Percentiles rank a stretch among this genome's conserved stretches.
These are phyloP conservation scores for Diaperis boleti DNA, from an alignment of 2,888 invertebrate genomes.

Conservation along the genomic window DNA sequence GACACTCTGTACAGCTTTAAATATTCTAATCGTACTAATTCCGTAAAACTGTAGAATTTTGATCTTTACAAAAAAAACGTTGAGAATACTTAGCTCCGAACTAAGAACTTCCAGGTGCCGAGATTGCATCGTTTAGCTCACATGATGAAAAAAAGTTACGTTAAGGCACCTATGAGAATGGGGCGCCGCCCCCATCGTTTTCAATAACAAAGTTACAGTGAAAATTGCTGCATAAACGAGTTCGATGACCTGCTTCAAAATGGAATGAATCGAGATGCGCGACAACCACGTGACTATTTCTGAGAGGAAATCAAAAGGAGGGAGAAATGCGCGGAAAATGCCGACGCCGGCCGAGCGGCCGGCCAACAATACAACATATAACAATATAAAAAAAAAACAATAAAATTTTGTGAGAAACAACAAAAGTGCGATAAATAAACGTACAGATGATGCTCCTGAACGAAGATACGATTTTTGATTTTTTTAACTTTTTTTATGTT, in stretches of 20 bases:
- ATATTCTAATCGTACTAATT: conserved; percentile 21
- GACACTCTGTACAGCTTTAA: conserved; percentile 37
- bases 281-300: conserved; percentile 22
- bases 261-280: conserved; percentile 33
- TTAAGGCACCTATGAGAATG: conserved; percentile 37
- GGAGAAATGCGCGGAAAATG: conserved; percentile 22
- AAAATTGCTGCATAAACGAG: conserved; percentile 20
- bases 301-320: not conserved
- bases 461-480: not conserved
- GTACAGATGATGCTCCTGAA: conserved; percentile 15
- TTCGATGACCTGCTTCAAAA: conserved; percentile 27
- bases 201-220: conserved; percentile 14
- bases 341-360: not conserved
- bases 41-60: conserved; percentile 19
- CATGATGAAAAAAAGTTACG: conserved; percentile 27
- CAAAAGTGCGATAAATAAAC: conserved; percentile 29
- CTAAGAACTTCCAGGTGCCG: conserved; percentile 32
- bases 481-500: not conserved
- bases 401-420: conserved; percentile 34
- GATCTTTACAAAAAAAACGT: conserved; percentile 27
- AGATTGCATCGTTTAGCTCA: conserved; percentile 24
- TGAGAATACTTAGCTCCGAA: conserved; percentile 27
- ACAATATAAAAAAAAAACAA: conserved; percentile 28
- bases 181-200: conserved; percentile 12
- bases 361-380: conserved; percentile 32